phyloP scores from a whole-genome alignment of 2,797 vertebrate species.

The Rhinatrema bivittatum region DNA sequence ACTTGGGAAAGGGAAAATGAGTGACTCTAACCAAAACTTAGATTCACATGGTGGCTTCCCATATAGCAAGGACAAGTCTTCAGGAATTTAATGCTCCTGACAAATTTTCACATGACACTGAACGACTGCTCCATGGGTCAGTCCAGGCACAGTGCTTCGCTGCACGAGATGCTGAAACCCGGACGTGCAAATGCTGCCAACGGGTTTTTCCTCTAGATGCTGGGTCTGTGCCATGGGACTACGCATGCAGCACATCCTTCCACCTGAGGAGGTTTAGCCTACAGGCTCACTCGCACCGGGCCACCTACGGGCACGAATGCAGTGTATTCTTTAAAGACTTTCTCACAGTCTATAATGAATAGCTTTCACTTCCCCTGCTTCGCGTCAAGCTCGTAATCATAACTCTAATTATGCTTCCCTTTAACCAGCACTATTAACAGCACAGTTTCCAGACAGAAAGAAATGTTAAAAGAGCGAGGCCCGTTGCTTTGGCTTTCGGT shows the following conservation, averaged over 20 bases:
- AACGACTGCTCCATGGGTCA: neutral
- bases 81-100: too few relatives aligned
- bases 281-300: conserved; percentile 1
- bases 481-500: too few relatives aligned
- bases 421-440: conserved; percentile 20
- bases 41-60: too few relatives aligned
- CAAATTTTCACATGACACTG: conserved; percentile 15
- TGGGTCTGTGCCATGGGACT: too few relatives aligned
- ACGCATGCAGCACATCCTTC: conserved; percentile 2
- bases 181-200: too few relatives aligned
- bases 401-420: conserved; percentile 1
- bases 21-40: too few relatives aligned
- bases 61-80: too few relatives aligned
- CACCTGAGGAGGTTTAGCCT: neutral
- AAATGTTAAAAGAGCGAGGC: neutral
- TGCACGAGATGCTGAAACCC: too few relatives aligned
- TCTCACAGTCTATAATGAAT: conserved; percentile 8
- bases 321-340: conserved; percentile 5
- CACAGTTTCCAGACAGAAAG: neutral
- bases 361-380: conserved; percentile 6
- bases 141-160: neutral
- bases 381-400: conserved; percentile 3
- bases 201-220: too few relatives aligned
- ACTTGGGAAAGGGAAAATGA: too few relatives aligned
- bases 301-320: neutral